A percentile compares a stretch with the other conserved stretches of the same genome.
These are phyloP conservation scores for Cephus pulcher DNA, from an alignment of 2,888 invertebrate genomes.

Conservation along the genomic window DNA sequence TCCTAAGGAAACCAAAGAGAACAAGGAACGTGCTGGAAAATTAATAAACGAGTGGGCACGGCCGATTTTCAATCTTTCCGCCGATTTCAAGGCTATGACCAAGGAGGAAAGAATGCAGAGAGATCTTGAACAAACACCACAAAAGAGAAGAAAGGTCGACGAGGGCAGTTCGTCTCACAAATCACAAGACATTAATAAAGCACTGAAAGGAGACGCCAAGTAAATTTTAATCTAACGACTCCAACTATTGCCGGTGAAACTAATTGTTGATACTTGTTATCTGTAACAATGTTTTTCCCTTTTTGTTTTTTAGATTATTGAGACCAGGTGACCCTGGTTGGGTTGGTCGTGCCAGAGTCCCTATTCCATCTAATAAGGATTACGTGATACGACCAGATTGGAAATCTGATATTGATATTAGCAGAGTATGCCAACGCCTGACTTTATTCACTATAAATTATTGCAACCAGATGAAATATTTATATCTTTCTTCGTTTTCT, in stretches of 20 bases:
- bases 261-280: not conserved
- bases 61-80: constrained; percentile 95
- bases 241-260: not conserved
- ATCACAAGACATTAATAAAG: constrained; percentile 74
- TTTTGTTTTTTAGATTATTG: constrained; percentile 69
- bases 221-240: constrained; percentile 46
- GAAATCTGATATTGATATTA: constrained; percentile 88
- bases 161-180: constrained; percentile 67
- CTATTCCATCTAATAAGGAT: constrained; percentile 94
- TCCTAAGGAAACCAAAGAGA: constrained; percentile 94
- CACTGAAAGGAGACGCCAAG: constrained; percentile 74
- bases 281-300: not conserved
- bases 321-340: constrained; percentile 96
- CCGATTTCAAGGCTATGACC: constrained; percentile 91
- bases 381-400: constrained; percentile 95
- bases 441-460: not conserved
- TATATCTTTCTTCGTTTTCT: constrained; percentile 25
- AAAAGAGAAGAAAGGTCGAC: constrained; percentile 67
- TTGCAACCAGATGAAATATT: constrained; percentile 11
- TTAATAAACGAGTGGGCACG: constrained; percentile 98
- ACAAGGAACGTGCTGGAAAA: constrained; percentile 89
- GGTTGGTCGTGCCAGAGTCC: constrained; percentile 95
- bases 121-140: constrained; percentile 87
- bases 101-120: constrained; percentile 95
- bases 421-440: constrained; percentile 61